Conservation (phyloP, 2,797 vertebrate species). For the Melanotaenia pygmaea region DNA sequence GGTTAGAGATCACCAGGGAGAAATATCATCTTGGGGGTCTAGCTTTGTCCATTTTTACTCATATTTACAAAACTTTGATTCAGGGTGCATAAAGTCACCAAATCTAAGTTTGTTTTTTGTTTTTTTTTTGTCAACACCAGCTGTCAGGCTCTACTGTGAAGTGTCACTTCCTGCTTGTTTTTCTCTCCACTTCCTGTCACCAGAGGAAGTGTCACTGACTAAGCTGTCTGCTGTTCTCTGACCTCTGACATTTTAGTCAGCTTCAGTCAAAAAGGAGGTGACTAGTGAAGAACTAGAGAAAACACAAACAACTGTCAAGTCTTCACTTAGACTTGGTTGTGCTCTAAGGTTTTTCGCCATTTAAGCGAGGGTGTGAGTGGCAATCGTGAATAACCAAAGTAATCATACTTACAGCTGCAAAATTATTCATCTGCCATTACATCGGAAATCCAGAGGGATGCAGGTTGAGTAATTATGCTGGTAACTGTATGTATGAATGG, state of each 20-base stretch:
- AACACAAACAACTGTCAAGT: slow-evolving; percentile 8
- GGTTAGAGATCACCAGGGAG: slow-evolving; percentile 30
- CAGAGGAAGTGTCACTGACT: slow-evolving; percentile 64
- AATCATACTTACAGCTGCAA: neutral
- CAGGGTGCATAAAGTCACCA: neutral
- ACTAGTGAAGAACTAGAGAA: slow-evolving; percentile 19
- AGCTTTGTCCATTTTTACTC: slow-evolving; percentile 31
- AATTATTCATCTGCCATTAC: neutral
- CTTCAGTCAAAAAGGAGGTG: slow-evolving; percentile 36
- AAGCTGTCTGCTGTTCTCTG: slow-evolving; percentile 59
- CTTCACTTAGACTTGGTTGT: neutral
- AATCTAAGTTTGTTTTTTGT: slow-evolving; percentile 29
- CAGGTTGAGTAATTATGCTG: neutral
- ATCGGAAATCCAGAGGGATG: neutral
- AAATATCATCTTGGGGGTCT: slow-evolving; percentile 20
- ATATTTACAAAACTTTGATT: slow-evolving; percentile 33
- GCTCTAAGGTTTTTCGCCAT: neutral
- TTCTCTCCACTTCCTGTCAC: slow-evolving; percentile 62
- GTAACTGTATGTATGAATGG: neutral
- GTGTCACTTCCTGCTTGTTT: slow-evolving; percentile 57
- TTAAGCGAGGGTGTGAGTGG: too few relatives aligned
- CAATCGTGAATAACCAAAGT: neutral
- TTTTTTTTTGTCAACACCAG: slow-evolving; percentile 9
- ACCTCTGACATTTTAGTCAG: slow-evolving; percentile 56
- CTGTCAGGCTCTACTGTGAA: slow-evolving; percentile 30